Evolutionary conservation across 1,140 invertebrate genomes (phyloP).

Genomic region (Vanessa atalanta): DNA sequence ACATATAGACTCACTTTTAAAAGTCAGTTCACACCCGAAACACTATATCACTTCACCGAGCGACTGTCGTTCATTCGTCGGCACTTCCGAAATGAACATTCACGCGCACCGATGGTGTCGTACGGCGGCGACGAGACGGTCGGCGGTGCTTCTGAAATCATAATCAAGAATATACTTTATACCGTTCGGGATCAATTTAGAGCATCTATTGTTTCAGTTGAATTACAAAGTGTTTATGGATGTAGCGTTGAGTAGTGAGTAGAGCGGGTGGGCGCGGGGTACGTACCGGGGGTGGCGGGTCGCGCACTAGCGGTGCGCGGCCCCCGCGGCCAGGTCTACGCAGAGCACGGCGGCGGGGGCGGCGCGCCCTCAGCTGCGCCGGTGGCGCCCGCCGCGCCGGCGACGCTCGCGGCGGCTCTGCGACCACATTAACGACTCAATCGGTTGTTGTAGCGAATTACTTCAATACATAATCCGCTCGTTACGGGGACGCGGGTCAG

Average conservation of each 20-base stretch:
- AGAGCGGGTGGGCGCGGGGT: no score
- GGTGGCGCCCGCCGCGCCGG: slow-evolving; percentile 57
- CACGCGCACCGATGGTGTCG: no score
- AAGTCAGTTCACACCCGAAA: slow-evolving; percentile 11
- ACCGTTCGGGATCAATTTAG: neutral
- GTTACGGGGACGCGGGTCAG: no score
- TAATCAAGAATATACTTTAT: no score
- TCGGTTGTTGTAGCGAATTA: no score
- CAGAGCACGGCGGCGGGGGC: slow-evolving; percentile 70
- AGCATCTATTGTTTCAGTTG: neutral
- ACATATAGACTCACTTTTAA: slow-evolving; percentile 16
- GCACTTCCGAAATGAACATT: neutral
- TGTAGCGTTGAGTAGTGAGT: no score
- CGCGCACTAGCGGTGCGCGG: slow-evolving; percentile 45
- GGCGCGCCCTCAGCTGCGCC: slow-evolving; percentile 72
- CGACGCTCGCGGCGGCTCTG: slow-evolving; percentile 65
- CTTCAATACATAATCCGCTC: no score
- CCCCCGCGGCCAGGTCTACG: slow-evolving; percentile 67
- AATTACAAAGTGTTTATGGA: no score
- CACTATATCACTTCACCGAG: slow-evolving; percentile 12
- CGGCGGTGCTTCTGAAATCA: no score
- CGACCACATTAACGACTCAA: no score
- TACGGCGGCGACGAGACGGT: no score
- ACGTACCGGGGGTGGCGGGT: slow-evolving; percentile 12
- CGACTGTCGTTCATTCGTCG: no score